Percentiles rank a stretch among this genome's conserved stretches.
Evolutionary conservation across 2,113 vertebrate species (phyloP).

Genomic region (Eidolon helvum): DNA sequence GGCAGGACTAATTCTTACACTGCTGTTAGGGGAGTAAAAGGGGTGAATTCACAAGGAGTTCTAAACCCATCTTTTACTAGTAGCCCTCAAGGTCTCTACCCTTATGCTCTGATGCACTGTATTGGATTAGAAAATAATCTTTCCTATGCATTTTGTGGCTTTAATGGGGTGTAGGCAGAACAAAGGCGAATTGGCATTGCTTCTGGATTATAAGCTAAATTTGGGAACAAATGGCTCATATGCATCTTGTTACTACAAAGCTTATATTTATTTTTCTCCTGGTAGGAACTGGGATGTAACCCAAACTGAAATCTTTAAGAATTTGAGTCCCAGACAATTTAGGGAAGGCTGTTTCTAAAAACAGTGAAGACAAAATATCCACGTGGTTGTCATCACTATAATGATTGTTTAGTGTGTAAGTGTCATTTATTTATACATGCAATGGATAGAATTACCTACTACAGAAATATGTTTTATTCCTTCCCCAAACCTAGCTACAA

Average conservation of each 20-base stretch:
- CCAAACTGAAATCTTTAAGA: neutral
- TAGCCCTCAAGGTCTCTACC: neutral
- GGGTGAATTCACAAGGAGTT: neutral
- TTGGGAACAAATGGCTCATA: neutral
- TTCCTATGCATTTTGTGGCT: neutral
- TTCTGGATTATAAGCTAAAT: neutral
- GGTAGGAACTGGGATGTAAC: neutral
- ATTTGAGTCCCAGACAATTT: constrained; percentile 32
- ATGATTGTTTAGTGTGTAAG: neutral
- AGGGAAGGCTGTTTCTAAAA: neutral
- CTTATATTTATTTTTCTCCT: neutral
- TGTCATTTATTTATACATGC: neutral
- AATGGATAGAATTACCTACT: neutral
- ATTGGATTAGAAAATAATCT: neutral
- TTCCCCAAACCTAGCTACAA: neutral
- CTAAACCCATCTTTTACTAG: neutral
- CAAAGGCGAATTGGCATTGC: neutral
- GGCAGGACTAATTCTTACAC: neutral
- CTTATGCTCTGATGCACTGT: neutral
- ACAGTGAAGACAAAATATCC: neutral
- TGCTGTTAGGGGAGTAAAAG: neutral
- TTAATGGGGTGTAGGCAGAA: neutral
- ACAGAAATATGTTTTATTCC: neutral
- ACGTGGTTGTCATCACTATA: neutral
- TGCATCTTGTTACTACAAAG: neutral